These are phyloP conservation scores for Macrosiphum euphorbiae DNA, from an alignment of 2,888 invertebrate genomes.

Conservation along the genomic window DNA sequence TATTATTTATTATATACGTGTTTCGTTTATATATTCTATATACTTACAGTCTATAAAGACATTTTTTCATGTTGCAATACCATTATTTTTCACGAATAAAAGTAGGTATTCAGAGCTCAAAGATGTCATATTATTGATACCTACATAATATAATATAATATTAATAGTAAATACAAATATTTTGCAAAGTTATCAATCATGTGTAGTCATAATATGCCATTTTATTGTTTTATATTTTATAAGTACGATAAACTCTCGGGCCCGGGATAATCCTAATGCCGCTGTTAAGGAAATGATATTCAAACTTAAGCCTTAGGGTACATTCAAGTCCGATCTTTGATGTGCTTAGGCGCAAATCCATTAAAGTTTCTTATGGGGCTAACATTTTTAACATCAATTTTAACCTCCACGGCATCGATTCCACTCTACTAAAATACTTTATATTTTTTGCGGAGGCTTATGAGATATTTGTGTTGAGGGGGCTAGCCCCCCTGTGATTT, in stretches of 20 bases:
- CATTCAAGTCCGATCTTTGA: background rate
- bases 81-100: slow-evolving; percentile 9
- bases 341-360: too few relatives aligned
- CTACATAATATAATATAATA: background rate
- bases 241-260: too few relatives aligned
- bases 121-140: background rate
- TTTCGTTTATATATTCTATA: background rate
- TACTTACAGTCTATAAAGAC: background rate
- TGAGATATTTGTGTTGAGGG: too few relatives aligned
- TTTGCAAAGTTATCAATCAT: slow-evolving; percentile 2
- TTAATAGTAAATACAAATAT: background rate
- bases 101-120: background rate
- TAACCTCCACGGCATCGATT: too few relatives aligned
- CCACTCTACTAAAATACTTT: too few relatives aligned
- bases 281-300: background rate
- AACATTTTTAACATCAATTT: too few relatives aligned
- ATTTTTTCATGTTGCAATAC: background rate
- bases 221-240: slow-evolving; percentile 20
- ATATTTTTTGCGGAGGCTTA: too few relatives aligned
- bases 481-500: too few relatives aligned
- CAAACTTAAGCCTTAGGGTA: background rate
- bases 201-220: background rate
- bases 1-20: background rate
- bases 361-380: too few relatives aligned
- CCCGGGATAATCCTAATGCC: too few relatives aligned